These are phyloP conservation scores for Nyleta sp. DNA, from an alignment of 2,888 invertebrate species.

Conservation along the genomic window DNA sequence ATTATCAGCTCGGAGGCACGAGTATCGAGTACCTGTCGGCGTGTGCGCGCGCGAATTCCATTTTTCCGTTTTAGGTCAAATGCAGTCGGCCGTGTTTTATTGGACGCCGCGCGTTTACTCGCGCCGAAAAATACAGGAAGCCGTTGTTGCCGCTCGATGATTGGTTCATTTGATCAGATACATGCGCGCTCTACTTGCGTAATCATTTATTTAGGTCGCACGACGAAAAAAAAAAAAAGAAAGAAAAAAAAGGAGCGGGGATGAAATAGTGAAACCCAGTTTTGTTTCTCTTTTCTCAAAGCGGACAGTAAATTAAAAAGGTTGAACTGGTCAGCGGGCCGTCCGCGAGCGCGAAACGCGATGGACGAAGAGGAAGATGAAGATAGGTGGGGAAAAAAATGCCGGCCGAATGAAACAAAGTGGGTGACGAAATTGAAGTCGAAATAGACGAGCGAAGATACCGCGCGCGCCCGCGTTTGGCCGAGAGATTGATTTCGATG, in stretches of 20 bases:
- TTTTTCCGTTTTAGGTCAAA: conserved; percentile 72
- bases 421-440: conserved; percentile 41
- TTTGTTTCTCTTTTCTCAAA: conserved; percentile 29
- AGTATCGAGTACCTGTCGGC: conserved; percentile 77
- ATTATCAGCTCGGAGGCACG: conserved; percentile 70
- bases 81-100: conserved; percentile 59
- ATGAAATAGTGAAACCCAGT: too few relatives aligned
- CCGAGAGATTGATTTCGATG: conserved; percentile 7
- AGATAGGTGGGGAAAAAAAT: conserved; percentile 40
- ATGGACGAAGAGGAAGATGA: conserved; percentile 5
- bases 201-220: conserved; percentile 58
- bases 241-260: not conserved
- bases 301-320: conserved; percentile 36
- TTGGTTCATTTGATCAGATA: conserved; percentile 53
- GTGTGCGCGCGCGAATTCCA: conserved; percentile 71
- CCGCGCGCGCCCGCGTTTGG: conserved; percentile 21
- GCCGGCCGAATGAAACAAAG: conserved; percentile 27
- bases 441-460: conserved; percentile 15
- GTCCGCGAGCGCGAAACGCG: not conserved
- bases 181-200: conserved; percentile 40
- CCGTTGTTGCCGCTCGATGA: too few relatives aligned
- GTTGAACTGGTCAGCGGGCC: conserved; percentile 8
- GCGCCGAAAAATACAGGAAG: conserved; percentile 52
- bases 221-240: conserved; percentile 3
- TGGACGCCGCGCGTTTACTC: conserved; percentile 25